Percentiles rank a stretch among this genome's conserved stretches.
Evolutionary conservation across 1,140 invertebrate species (phyloP).

Genomic region (Formica exsecta): DNA sequence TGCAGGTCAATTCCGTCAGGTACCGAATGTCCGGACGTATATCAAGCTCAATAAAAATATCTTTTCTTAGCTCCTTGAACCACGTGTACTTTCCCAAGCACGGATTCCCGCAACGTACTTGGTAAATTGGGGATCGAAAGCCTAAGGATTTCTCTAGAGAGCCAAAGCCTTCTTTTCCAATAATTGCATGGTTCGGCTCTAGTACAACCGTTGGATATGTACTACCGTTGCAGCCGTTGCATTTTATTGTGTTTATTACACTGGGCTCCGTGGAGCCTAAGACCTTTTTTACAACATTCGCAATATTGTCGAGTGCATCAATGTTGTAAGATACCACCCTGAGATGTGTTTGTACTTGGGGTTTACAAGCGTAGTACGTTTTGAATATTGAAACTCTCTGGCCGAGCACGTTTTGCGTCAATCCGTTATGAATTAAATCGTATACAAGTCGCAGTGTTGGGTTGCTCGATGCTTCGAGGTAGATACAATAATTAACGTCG

Average conservation of each 20-base stretch:
- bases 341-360: background rate
- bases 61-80: too few species aligned
- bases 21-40: too few species aligned
- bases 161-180: too few species aligned
- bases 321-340: background rate
- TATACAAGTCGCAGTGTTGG: background rate
- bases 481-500: background rate
- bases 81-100: too few species aligned
- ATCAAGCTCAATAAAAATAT: too few species aligned
- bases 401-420: background rate
- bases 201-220: background rate
- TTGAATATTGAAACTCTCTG: background rate
- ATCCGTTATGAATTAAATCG: background rate
- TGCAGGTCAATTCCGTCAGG: too few species aligned
- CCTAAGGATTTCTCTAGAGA: too few species aligned
- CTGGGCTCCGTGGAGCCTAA: background rate
- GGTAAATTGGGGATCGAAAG: too few species aligned
- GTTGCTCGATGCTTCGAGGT: background rate
- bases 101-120: too few species aligned
- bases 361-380: background rate
- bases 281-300: background rate
- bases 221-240: background rate
- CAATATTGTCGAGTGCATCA: background rate
- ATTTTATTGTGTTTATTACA: background rate
- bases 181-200: too few species aligned